Evolutionary conservation across 2,888 invertebrate genomes (phyloP), one percentile per base, ranked within the genome.

Genomic region (Epiblema foenella): DNA sequence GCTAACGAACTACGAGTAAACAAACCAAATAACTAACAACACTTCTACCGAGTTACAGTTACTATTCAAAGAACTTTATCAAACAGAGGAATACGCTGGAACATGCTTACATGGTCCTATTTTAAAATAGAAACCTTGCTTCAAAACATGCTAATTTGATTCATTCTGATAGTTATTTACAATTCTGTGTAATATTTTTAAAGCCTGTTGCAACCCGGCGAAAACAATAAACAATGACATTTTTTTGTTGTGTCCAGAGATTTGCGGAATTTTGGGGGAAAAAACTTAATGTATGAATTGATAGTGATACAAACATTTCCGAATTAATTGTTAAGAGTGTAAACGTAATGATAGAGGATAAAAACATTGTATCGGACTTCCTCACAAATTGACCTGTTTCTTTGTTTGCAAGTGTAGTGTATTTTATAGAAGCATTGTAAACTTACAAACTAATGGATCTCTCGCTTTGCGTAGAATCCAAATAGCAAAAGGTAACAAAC

Each of bases 381-480:
- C 7, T 15, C 5, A 42, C 5, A 15, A 42, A 42, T 15, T 15
- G 4, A 15, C 42, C 15, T 10, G 15, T 3, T 5, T 8, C 33
- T 33, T n/a, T 15, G 15, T 7, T 4, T 0, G n/a, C 7, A 24
- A 24, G 24, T 24, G 24, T n/a, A n/a, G n/a, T n/a, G n/a, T n/a
- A n/a, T n/a, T n/a, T n/a, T n/a, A n/a, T n/a, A n/a, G n/a, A n/a
- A n/a, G n/a, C n/a, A n/a, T n/a, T n/a, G n/a, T n/a, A n/a, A n/a
- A n/a, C n/a, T n/a, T n/a, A n/a, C n/a, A n/a, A n/a, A n/a, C n/a
- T n/a, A n/a, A n/a, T 66, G 66, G 60, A 66, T 66, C 66, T 70
- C 66, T 70, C 56, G 60, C 49, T 54, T 20, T 20, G 12, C 56
- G 60, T 18, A 70, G 66, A 66, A 60, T 60, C 56, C 66, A 66